Base-by-base conservation (phyloP, 2,888 invertebrate species). In the Pristionchus entomophagus region DNA sequence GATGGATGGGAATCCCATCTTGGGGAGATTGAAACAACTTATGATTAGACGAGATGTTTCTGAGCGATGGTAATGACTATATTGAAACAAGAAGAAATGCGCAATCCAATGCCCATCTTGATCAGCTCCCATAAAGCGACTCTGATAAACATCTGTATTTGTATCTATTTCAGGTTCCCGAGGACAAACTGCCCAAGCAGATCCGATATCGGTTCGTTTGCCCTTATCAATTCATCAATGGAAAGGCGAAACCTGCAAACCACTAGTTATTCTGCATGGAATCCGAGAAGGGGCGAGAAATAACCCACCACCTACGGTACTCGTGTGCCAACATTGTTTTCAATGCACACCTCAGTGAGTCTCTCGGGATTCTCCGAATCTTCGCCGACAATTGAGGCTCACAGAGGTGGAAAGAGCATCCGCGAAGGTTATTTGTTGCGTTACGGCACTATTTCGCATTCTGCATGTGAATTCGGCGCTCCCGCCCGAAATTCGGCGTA, bases 311-410 rank as follows among this genome's bases (percentile, higher is more conserved):
- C 8, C 56, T 73, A 73, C 73, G 73, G 73, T 73, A 73, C 35
- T 38, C 17, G 38, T 2, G 38, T 38, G 73, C 69, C 35, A 26
- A 73, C 41, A 73, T 45, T 73, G 73, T 73, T 73, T 38, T 73
- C 73, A 22, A n/a, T 73, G 41, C 41, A 73, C 73, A 73, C 73
- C 45, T 73, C 73, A 73, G 12, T 73, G 73, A 45, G 73, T 56
- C 41, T 22, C 41, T 73, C 41, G 22, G 19, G 22, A 41, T 22
- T 45, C 62, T 10, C 73, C 41, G 0, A 41, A 26, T n/a, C n/a
- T n/a, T n/a, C n/a, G n/a, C n/a, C 0, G 8, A 45, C 73, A 73
- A 73, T 73, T 41, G 41, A n/a, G n/a, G 41, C 10, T 73, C 73
- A 45, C 41, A 45, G 73, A 26, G 22, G 41, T 35, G 73, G 41